Percentiles rank a stretch among this genome's conserved stretches.
Conservation (phyloP, 1,140 invertebrate species). For the Acyrthosiphon pisum region DNA sequence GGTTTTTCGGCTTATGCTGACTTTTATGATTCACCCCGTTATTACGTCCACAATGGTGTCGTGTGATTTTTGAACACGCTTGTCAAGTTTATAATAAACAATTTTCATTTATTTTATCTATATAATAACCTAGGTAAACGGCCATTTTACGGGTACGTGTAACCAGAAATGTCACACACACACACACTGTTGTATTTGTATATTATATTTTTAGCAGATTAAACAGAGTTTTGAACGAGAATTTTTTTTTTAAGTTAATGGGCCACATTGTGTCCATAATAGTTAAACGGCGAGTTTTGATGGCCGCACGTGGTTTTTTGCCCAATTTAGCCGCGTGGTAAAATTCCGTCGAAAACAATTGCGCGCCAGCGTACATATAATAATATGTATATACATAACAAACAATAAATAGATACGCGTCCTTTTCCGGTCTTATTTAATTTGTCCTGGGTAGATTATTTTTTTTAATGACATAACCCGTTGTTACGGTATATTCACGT, state of each 20-base stretch:
- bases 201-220: neutral
- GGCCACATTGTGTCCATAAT: neutral
- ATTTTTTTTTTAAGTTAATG: constrained; percentile 7
- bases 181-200: neutral
- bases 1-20: neutral
- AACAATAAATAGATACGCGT: neutral
- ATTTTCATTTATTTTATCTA: constrained; percentile 4
- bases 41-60: neutral
- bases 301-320: neutral
- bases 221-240: neutral
- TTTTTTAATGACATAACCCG: constrained; percentile 54
- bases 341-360: neutral
- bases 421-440: constrained; percentile 47
- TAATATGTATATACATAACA: neutral
- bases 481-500: constrained; percentile 28
- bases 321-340: neutral
- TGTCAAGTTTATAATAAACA: neutral
- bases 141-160: neutral
- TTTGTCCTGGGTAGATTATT: constrained; percentile 47
- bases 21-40: neutral
- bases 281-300: neutral
- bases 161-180: neutral
- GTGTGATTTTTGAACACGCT: neutral
- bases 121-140: neutral
- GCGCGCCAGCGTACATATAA: neutral